Evolutionary conservation across 2,113 vertebrate genomes (phyloP).

Genomic region (Chloroceryle aenea): DNA sequence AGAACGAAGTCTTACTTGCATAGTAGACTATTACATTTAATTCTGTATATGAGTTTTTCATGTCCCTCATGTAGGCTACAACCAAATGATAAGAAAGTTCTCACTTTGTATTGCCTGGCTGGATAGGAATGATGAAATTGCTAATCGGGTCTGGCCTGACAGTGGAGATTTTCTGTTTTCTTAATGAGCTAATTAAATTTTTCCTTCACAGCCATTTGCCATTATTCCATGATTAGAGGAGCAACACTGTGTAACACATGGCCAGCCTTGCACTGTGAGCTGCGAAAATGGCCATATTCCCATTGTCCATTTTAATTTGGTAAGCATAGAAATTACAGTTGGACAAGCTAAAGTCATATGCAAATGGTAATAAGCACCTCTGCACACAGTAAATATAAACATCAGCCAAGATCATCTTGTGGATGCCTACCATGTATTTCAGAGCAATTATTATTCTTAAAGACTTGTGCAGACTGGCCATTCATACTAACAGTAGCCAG

Average conservation of each 20-base stretch:
- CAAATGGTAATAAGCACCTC: not conserved
- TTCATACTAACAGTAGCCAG: not conserved
- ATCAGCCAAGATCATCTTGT: not conserved
- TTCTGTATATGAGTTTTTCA: not conserved
- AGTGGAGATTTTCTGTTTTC: slow-evolving; percentile 7
- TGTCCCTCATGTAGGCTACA: not conserved
- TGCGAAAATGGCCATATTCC: not conserved
- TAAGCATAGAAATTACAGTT: slow-evolving; percentile 7
- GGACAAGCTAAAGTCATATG: not conserved
- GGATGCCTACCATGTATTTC: not conserved
- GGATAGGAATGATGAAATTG: not conserved
- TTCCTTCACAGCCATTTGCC: not conserved
- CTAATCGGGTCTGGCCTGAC: not conserved
- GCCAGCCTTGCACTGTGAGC: not conserved
- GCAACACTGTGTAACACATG: not conserved
- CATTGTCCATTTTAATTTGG: not conserved
- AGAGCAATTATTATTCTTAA: not conserved
- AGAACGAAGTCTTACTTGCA: not conserved
- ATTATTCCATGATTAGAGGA: slow-evolving; percentile 3
- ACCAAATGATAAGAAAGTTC: not conserved
- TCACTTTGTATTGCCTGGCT: not conserved
- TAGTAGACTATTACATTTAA: not conserved
- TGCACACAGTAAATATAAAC: not conserved
- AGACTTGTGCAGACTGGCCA: not conserved
- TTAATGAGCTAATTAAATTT: slow-evolving; percentile 38